A percentile compares a stretch with the other conserved stretches of the same genome.
Evolutionary conservation across 2,888 invertebrate genomes (phyloP).

Genomic region (Tetanocera ferruginea): DNA sequence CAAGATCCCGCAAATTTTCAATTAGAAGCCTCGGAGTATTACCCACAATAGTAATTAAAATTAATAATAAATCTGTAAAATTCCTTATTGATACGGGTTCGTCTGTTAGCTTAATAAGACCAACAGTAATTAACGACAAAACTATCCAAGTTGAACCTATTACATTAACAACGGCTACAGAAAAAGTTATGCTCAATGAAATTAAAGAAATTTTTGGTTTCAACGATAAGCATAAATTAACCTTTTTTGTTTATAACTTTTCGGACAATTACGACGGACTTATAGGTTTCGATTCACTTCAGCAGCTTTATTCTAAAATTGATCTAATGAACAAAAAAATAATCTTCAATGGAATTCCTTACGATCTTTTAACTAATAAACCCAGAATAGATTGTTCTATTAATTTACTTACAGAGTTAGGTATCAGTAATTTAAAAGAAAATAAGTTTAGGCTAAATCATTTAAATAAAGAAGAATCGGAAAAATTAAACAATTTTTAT

Average conservation of each 20-base stretch:
- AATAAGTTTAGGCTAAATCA: constrained; percentile 22
- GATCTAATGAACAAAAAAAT: constrained; percentile 25
- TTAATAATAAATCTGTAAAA: constrained; percentile 8
- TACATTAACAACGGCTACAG: constrained; percentile 35
- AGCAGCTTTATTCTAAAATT: constrained; percentile 30
- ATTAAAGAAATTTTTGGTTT: constrained; percentile 25
- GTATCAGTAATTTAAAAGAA: not conserved
- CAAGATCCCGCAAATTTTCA: constrained; percentile 7
- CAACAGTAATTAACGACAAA: constrained; percentile 17
- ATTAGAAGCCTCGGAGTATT: constrained; percentile 7
- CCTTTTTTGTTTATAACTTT: constrained; percentile 33
- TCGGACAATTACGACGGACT: constrained; percentile 40
- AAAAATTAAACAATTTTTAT: not conserved
- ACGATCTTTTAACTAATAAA: not conserved
- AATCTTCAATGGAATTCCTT: constrained; percentile 7
- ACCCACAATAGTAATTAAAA: not conserved
- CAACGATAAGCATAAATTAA: constrained; percentile 3
- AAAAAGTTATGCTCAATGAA: constrained; percentile 16
- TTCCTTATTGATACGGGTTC: constrained; percentile 37
- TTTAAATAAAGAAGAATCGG: constrained; percentile 28
- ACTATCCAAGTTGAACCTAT: constrained; percentile 30
- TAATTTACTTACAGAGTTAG: not conserved
- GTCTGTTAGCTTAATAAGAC: constrained; percentile 38
- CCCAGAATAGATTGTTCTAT: not conserved
- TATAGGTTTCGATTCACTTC: constrained; percentile 31